Conservation (phyloP, 2,888 invertebrate genomes). For the Globia sparganii region DNA sequence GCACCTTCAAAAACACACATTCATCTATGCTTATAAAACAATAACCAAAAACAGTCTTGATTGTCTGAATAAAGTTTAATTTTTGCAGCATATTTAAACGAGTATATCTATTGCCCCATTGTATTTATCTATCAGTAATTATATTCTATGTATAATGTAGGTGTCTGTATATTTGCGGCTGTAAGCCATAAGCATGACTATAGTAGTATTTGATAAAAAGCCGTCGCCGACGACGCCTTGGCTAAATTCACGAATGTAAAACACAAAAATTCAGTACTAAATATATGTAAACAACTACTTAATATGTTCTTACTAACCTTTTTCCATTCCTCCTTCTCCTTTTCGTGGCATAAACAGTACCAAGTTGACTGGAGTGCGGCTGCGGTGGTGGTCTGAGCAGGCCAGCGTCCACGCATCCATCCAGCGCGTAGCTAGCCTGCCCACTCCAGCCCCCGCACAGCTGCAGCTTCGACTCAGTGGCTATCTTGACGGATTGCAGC, state of each 20-base stretch:
- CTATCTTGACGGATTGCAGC: constrained; percentile 86
- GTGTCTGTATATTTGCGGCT: background rate
- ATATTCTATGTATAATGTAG: background rate
- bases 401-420: constrained; percentile 94
- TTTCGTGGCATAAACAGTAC: constrained; percentile 99
- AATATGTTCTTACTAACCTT: constrained; percentile 92
- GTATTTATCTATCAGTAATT: background rate
- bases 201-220: background rate
- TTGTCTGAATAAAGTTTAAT: too few relatives aligned
- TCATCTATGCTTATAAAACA: background rate
- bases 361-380: constrained; percentile 95
- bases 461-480: constrained; percentile 87
- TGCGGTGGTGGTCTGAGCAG: constrained; percentile 94
- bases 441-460: constrained; percentile 87
- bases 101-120: background rate
- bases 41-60: background rate
- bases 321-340: constrained; percentile 98
- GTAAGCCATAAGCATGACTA: background rate
- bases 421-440: constrained; percentile 89
- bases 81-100: background rate
- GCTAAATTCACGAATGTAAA: background rate
- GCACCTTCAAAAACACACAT: background rate
- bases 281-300: background rate
- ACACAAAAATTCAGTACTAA: too few relatives aligned
- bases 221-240: constrained; percentile 14